Evolutionary conservation across 2,797 vertebrate species (phyloP).

Genomic region (Hozukius guyotensis): DNA sequence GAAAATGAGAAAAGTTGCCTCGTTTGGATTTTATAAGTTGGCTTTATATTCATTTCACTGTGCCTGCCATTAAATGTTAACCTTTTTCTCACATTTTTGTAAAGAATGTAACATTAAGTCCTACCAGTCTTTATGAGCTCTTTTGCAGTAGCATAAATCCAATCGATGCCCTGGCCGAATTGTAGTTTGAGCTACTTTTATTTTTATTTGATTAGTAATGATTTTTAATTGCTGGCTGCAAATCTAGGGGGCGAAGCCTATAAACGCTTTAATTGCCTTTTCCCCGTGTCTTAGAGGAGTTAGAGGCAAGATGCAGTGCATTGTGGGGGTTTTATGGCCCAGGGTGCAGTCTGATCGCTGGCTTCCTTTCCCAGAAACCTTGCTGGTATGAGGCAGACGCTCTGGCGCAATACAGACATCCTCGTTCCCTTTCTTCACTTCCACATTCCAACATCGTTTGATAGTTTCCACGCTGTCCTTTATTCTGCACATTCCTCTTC

Average conservation of each 20-base stretch:
- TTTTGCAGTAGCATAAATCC: slow-evolving; percentile 70
- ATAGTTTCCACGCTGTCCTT: slow-evolving; percentile 55
- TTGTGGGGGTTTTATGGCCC: slow-evolving; percentile 71
- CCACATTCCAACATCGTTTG: slow-evolving; percentile 53
- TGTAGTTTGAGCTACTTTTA: slow-evolving; percentile 76
- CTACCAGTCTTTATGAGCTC: slow-evolving; percentile 62
- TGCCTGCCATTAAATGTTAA: slow-evolving; percentile 56
- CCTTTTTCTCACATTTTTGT: slow-evolving; percentile 66
- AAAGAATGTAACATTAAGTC: slow-evolving; percentile 66
- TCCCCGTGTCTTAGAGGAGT: slow-evolving; percentile 74
- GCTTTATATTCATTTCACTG: slow-evolving; percentile 52
- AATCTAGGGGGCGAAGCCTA: slow-evolving; percentile 77
- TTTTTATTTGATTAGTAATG: slow-evolving; percentile 86
- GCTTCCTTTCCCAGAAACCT: slow-evolving; percentile 75
- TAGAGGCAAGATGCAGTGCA: slow-evolving; percentile 66
- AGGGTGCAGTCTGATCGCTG: slow-evolving; percentile 63
- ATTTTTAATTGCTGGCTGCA: slow-evolving; percentile 84
- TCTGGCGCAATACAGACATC: slow-evolving; percentile 64
- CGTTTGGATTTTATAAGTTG: slow-evolving; percentile 60
- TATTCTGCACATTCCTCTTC: slow-evolving; percentile 45
- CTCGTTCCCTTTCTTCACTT: slow-evolving; percentile 57
- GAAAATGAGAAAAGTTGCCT: slow-evolving; percentile 63
- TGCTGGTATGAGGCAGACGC: slow-evolving; percentile 59
- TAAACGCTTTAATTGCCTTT: slow-evolving; percentile 82
- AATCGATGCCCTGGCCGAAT: slow-evolving; percentile 65